A percentile compares a stretch with the other conserved stretches of the same genome.
These are phyloP conservation scores for Melanotus villosus DNA, from an alignment of 2,888 invertebrate genomes.

Conservation along the genomic window DNA sequence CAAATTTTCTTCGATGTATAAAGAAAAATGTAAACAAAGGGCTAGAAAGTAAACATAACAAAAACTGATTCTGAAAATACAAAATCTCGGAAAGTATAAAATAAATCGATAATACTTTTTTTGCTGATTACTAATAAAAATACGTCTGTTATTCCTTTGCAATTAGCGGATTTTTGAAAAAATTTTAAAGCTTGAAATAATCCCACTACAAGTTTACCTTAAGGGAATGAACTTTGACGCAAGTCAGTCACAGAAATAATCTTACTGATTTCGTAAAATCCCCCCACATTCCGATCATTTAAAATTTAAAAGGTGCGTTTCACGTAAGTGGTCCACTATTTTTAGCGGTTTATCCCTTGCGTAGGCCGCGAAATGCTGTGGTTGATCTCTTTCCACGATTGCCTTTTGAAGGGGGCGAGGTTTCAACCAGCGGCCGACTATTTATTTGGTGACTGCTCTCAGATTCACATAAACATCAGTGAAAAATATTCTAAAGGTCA, in stretches of 20 bases:
- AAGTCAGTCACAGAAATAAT: slow-evolving; percentile 9
- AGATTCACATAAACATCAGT: slow-evolving; percentile 24
- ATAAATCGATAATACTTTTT: too few species aligned
- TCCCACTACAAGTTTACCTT: too few species aligned
- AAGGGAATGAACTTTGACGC: background rate
- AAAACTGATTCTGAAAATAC: too few species aligned
- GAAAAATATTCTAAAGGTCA: slow-evolving; percentile 6
- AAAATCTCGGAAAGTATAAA: too few species aligned
- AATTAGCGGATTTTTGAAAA: too few species aligned
- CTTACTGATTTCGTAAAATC: slow-evolving; percentile 9
- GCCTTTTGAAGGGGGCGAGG: background rate
- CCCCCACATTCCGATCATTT: slow-evolving; percentile 17
- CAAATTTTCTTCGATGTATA: too few species aligned
- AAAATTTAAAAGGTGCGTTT: slow-evolving; percentile 21
- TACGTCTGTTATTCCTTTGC: too few species aligned
- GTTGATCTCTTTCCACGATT: slow-evolving; percentile 1
- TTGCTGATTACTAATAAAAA: too few species aligned
- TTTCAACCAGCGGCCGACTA: background rate
- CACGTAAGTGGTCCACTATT: slow-evolving; percentile 10
- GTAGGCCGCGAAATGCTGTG: background rate
- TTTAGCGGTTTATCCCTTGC: slow-evolving; percentile 8
- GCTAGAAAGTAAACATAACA: too few species aligned
- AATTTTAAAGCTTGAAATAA: too few species aligned
- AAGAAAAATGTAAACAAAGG: too few species aligned
- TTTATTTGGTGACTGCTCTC: slow-evolving; percentile 6